These are phyloP conservation scores for Hormiphora californensis DNA, from an alignment of 37 sponge, comb jelly and placozoan species.

Conservation along the genomic window DNA sequence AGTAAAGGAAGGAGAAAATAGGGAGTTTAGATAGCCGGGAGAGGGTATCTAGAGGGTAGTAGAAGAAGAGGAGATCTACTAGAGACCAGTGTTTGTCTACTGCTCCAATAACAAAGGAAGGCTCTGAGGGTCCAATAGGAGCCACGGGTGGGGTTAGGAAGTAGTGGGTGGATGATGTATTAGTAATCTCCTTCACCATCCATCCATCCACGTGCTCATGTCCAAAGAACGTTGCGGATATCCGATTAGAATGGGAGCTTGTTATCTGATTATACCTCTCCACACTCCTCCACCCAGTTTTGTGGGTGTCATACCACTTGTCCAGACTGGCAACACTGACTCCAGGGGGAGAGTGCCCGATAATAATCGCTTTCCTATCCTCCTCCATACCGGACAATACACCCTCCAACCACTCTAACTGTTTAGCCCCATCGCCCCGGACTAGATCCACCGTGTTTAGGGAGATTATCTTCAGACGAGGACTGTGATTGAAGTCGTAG, in stretches of 20 bases:
- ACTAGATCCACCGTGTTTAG: too few relatives aligned
- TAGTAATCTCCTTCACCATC: neutral
- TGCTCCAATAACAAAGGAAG: conserved; percentile 12
- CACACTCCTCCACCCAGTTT: neutral
- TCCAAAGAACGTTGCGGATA: conserved; percentile 7
- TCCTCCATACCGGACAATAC: too few relatives aligned
- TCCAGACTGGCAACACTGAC: neutral
- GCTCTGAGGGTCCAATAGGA: neutral
- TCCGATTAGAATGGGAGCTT: neutral
- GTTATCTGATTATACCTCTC: neutral
- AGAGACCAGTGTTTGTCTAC: neutral
- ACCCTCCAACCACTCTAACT: too few relatives aligned
- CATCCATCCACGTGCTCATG: conserved; percentile 22
- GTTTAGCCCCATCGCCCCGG: too few relatives aligned
- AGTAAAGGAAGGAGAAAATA: neutral
- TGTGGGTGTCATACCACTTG: neutral
- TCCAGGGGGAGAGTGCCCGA: conserved; percentile 7
- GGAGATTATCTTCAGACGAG: too few relatives aligned
- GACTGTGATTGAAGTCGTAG: too few relatives aligned
- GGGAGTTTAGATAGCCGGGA: neutral
- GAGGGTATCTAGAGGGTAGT: neutral
- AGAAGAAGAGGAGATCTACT: neutral
- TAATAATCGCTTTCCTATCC: too few relatives aligned
- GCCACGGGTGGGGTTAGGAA: conserved; percentile 8
- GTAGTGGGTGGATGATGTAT: neutral